Evolutionary conservation across 2,113 vertebrate species (phyloP), one percentile per base, ranked within the genome.

Genomic region (Picathartes gymnocephalus): DNA sequence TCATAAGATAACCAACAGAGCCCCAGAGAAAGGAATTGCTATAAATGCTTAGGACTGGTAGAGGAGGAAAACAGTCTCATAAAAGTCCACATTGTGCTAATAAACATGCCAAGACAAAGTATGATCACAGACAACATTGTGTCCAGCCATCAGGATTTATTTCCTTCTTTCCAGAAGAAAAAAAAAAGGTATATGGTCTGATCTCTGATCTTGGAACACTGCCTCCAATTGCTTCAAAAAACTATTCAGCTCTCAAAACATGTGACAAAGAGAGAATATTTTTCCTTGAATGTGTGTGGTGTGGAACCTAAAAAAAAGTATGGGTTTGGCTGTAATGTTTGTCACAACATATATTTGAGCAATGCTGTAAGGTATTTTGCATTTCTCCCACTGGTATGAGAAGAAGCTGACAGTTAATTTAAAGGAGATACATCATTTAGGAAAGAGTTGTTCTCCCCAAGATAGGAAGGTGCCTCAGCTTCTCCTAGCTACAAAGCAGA

Each of bases 91-190:
- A 21, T 9, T 76, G 40, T 62, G 45, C 48, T 50, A 68, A 89
- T 92, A 93, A 94, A 83, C 86, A 58, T 64, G 85, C n/a, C 92
- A 95, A 94, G 77, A 57, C 88, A 92, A 94, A 81, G 35, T 51
- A 86, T 11, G 37, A 74, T 80, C 51, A 76, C 61, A 90, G 81
- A 88, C 71, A 93, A 53, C 27, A 54, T 35, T 31, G 33, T 30
- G 62, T 79, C 73, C 74, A 88, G 61, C 60, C 61, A 71, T 57
- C 27, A 39, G 31, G 64, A 93, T 88, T 83, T 94, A 92, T 86
- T 81, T 89, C 22, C 54, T 79, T 57, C 57, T 72, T 89, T 94
- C 50, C 56, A 42, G 39, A 82, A 77, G 33, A 33, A 21, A 71
- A 73, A 66, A 15, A 51, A 66, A 18, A 10, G 22, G 40, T 31